Percentiles rank a stretch among this genome's conserved stretches.
Evolutionary conservation across 2,113 vertebrate genomes (phyloP).

Genomic region (Rostratula benghalensis): DNA sequence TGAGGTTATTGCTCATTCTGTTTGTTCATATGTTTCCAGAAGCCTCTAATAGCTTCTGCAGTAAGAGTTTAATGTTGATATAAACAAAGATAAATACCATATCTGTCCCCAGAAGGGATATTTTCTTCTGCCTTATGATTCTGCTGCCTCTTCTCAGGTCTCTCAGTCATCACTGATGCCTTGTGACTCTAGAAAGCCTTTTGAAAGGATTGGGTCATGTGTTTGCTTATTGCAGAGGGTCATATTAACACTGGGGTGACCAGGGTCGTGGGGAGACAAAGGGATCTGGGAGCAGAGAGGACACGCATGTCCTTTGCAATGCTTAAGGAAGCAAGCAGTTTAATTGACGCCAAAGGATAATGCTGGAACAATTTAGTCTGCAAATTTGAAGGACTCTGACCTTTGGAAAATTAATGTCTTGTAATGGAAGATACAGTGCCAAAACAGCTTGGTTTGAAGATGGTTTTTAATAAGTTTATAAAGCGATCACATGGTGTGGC

Average conservation of each 20-base stretch:
- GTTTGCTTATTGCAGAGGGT: not conserved
- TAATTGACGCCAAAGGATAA: not conserved
- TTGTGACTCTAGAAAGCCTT: not conserved
- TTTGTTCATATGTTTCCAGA: not conserved
- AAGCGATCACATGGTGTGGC: not conserved
- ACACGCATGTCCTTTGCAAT: fast-evolving
- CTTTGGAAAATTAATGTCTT: conserved; percentile 15
- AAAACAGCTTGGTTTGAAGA: conserved; percentile 20
- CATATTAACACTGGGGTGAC: not conserved
- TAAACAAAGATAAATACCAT: not conserved
- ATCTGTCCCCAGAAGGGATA: not conserved
- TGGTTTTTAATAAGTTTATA: conserved; percentile 10
- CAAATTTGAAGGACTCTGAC: conserved; percentile 17
- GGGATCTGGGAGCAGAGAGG: not conserved
- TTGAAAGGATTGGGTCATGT: not conserved
- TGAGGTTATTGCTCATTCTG: not conserved
- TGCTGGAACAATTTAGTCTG: not conserved
- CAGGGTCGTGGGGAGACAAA: not conserved
- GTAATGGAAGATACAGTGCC: conserved; percentile 2
- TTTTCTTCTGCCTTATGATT: not conserved
- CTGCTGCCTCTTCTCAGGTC: not conserved
- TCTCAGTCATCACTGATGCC: not conserved
- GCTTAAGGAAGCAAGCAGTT: not conserved
- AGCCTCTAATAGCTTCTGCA: not conserved
- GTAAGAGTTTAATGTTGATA: not conserved